Base-by-base conservation (phyloP, 2,797 vertebrate genomes). In the Harpagifer antarcticus region DNA sequence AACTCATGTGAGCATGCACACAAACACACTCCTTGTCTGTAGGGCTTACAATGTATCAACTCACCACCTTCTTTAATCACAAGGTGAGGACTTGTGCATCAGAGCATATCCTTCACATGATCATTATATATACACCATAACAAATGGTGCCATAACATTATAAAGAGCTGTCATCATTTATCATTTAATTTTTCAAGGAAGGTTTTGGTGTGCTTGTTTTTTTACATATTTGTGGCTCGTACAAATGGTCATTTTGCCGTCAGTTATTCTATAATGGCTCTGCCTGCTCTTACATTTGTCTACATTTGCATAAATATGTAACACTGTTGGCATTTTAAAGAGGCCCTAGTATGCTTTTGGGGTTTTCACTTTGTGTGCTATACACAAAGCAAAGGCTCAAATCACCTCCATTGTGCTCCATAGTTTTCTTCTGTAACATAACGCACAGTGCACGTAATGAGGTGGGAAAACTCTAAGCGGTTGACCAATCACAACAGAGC, bases 11-110 rank as follows among this genome's bases (percentile, higher is more conserved):
- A 27, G 23, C 3, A 3, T 2, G 3, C 23, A 23, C 23, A 23
- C 23, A 23, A 3, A 23, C 23, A 58, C 49, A 58, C 55, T 40
- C 49, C 3, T 9, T 49, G 49, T 49, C 74, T 85, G 43, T 64
- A 78, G 84, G 84, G 58, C n/a, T 78, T 59, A 87, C 57, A 58
- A 72, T 81, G 73, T 65, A 89, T 89, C 87, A 88, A 64, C 59
- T 68, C 59, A 87, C 83, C 81, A 58, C 54, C 60, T 68, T 74
- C 67, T 85, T 79, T 79, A 74, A 88, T 90, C 66, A 76, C 64
- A 61, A 56, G 47, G 43, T 68, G 57, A 79, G 13, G 59, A 78
- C 58, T 43, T 49, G 31, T 57, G 50, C 31, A 47, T 78, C 42
- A 50, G n/a, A 14, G 57, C 17, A 76, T 45, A 71, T 19, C 15